Percentiles rank a stretch among this genome's conserved stretches.
Conservation (phyloP, 2,888 invertebrate genomes). For the Rhimphoctona megacephalus region DNA sequence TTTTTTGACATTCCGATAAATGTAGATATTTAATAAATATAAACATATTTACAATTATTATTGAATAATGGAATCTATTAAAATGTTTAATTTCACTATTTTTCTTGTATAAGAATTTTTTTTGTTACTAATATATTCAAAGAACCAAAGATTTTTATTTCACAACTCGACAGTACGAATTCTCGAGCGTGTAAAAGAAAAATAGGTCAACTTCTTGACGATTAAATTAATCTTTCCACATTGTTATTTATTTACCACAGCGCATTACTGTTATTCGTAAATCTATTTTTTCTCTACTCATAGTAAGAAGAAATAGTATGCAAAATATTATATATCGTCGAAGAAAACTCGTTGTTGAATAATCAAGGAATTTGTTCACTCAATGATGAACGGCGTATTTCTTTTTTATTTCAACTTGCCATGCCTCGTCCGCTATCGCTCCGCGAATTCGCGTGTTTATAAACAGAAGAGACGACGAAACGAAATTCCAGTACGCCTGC, state of each 20-base stretch:
- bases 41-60: neutral
- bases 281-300: neutral
- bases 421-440: conserved; percentile 2
- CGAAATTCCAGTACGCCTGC: neutral
- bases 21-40: neutral
- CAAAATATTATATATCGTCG: neutral
- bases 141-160: neutral
- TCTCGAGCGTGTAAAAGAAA: neutral
- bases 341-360: neutral
- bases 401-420: neutral
- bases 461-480: neutral
- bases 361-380: neutral
- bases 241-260: neutral
- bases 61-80: neutral
- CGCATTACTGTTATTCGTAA: neutral
- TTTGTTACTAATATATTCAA: neutral
- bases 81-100: too few relatives aligned
- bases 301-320: neutral
- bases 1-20: neutral
- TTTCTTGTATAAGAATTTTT: neutral
- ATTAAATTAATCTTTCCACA: neutral
- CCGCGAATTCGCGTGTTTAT: neutral
- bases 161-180: neutral
- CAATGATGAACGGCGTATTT: neutral
- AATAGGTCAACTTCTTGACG: neutral